These are phyloP conservation scores for Enchytraeus crypticus DNA, from an alignment of 2,888 invertebrate genomes.

Conservation along the genomic window DNA sequence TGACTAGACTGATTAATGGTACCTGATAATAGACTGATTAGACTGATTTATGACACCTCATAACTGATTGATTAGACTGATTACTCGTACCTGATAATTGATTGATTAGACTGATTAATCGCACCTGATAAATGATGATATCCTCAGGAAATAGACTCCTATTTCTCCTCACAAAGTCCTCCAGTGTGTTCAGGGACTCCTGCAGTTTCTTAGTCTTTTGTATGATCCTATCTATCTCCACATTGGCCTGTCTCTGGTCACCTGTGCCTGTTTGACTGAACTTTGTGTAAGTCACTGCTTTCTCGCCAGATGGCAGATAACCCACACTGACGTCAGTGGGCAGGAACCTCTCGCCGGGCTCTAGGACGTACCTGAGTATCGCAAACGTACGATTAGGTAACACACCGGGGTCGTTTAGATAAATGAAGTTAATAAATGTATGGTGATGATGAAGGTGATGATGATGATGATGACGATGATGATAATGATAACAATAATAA, in stretches of 20 bases:
- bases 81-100: too few species aligned
- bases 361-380: slow-evolving; percentile 5
- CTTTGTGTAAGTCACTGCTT: slow-evolving; percentile 16
- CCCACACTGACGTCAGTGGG: slow-evolving; percentile 9
- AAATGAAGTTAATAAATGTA: neutral
- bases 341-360: slow-evolving; percentile 10
- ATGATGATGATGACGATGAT: too few species aligned
- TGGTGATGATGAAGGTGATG: too few species aligned
- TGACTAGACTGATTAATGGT: too few species aligned
- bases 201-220: slow-evolving; percentile 19
- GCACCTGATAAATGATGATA: slow-evolving; percentile 21
- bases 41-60: too few species aligned
- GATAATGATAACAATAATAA: too few species aligned
- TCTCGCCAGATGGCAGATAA: slow-evolving; percentile 19
- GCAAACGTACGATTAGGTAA: neutral
- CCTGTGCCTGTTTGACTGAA: slow-evolving; percentile 6
- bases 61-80: too few species aligned
- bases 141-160: slow-evolving; percentile 27
- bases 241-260: slow-evolving; percentile 18
- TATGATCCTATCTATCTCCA: slow-evolving; percentile 19
- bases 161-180: slow-evolving; percentile 27
- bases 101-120: too few species aligned
- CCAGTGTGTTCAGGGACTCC: slow-evolving; percentile 21
- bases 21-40: too few species aligned
- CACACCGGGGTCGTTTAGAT: neutral